Evolutionary conservation across 2,888 invertebrate species (phyloP).

Genomic region (Lepidonotus clava): DNA sequence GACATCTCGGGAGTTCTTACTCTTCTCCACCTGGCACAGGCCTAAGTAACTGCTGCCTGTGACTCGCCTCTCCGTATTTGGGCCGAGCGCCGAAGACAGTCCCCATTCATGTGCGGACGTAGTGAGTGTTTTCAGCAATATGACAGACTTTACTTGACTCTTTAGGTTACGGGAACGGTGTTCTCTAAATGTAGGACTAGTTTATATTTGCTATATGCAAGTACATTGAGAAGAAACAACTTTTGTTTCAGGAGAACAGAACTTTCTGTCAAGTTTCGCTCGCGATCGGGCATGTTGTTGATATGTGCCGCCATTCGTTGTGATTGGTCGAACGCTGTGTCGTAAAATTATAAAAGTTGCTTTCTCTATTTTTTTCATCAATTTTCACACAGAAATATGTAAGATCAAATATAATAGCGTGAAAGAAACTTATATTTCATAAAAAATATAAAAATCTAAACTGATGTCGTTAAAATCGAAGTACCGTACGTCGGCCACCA

Average conservation of each 20-base stretch:
- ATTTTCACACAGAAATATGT: too few species aligned
- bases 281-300: constrained; percentile 46
- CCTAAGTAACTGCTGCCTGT: not conserved
- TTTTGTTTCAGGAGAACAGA: not conserved
- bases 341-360: not conserved
- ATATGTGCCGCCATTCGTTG: constrained; percentile 13
- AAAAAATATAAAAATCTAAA: not conserved
- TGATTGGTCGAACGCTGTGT: not conserved
- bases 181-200: not conserved
- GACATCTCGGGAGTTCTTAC: constrained; percentile 26
- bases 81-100: constrained; percentile 1
- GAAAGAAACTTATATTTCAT: not conserved
- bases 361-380: not conserved
- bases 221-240: not conserved
- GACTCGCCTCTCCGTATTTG: constrained; percentile 28
- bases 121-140: not conserved
- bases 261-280: constrained; percentile 57
- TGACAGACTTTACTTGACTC: too few species aligned
- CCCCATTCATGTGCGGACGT: not conserved
- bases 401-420: not conserved
- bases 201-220: not conserved
- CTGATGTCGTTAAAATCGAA: constrained; percentile 14
- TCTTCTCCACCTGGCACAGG: not conserved
- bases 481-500: constrained; percentile 24
- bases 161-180: too few species aligned